Conservation (phyloP, 2,113 vertebrate species). For the Poecile atricapillus region DNA sequence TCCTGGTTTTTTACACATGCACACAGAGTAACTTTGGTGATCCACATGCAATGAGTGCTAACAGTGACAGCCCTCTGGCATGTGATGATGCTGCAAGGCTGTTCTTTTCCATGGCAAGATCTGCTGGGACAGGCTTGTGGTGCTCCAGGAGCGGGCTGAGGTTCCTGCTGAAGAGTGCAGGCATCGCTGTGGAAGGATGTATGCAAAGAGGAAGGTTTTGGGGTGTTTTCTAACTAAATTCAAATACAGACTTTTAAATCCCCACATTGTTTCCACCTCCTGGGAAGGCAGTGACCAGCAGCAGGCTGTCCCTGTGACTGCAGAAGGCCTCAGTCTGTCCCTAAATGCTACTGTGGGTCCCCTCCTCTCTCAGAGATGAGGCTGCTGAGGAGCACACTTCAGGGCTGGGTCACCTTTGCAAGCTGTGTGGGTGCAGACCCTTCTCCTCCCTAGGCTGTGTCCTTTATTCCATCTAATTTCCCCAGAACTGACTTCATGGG, state of each 20-base stretch:
- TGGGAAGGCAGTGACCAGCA: not conserved
- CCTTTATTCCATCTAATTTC: not conserved
- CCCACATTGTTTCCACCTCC: not conserved
- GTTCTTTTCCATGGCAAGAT: not conserved
- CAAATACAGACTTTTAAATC: not conserved
- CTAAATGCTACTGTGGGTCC: not conserved
- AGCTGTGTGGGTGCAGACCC: not conserved
- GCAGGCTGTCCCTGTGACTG: fast-evolving
- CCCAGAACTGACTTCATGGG: not conserved
- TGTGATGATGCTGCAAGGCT: not conserved
- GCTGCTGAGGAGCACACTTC: not conserved
- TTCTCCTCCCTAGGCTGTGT: not conserved
- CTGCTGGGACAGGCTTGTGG: not conserved
- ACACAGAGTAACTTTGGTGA: not conserved
- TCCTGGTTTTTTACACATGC: not conserved
- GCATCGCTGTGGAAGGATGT: not conserved
- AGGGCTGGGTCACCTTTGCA: not conserved
- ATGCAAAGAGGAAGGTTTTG: not conserved
- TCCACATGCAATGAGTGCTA: not conserved
- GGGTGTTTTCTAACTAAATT: not conserved
- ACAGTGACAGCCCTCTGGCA: not conserved
- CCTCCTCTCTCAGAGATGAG: not conserved
- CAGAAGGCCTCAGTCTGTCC: not conserved
- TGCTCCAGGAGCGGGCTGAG: not conserved
- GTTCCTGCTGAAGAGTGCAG: not conserved